Evolutionary conservation across 2,888 invertebrate genomes (phyloP), one percentile per base, ranked within the genome.

Genomic region (Acrobasis repandana): DNA sequence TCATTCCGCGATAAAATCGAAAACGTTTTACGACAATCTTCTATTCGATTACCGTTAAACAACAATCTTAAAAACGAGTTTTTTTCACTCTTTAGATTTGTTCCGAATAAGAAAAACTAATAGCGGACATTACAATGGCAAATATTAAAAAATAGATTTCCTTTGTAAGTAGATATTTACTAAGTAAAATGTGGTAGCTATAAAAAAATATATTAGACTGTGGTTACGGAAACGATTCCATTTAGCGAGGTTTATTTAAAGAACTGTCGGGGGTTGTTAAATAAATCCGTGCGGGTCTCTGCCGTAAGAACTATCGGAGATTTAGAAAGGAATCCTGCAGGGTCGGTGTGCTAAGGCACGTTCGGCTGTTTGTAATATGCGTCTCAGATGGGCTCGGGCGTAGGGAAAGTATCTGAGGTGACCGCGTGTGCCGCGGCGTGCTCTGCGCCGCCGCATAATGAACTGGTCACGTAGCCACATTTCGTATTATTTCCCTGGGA

Each of bases 401-500:
- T 67, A 74, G 75, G 79, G 72, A 72, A 70, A 75, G 72, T 71
- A 72, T 71, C 72, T 65, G 71, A 77, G 79, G 82, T 81, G 83
- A 80, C 85, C 83, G 82, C 79, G 77, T 79, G 77, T 79, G 69
- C 77, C 71, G 71, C 79, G 70, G 77, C 71, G 71, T 72, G 74
- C 75, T 80, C 80, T 83, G 81, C 82, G 83, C 75, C 80, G 85
- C 86, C 86, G 86, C 90, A 90, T 88, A 91, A 90, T 89, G 91
- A 90, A 88, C 90, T 82, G 88, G 91, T 92, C 92, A 93, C 92
- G 92, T 93, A 90, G 86, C 82, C 88, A 87, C 91, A 93, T 92
- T 92, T 90, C 92, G 90, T 91, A 92, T 92, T 92, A 92, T 93
- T 92, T 92, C 89, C 88, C 86, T 86, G 86, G 90, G 91, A 89